Percentiles rank a stretch among this genome's conserved stretches.
Evolutionary conservation across 2,797 vertebrate genomes (phyloP).

Genomic region (Parotocinclus haroldoi): DNA sequence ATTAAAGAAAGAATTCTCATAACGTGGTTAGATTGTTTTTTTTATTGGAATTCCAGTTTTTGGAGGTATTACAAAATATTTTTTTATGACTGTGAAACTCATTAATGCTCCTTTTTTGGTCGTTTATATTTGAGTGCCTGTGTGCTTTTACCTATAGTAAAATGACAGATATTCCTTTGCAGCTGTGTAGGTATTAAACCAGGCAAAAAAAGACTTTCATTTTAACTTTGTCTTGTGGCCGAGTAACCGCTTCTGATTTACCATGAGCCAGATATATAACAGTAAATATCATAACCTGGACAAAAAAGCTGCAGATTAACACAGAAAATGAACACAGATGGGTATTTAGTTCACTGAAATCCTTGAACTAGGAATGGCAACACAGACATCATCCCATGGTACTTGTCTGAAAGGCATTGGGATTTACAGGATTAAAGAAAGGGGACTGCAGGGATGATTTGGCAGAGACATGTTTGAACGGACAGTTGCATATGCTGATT

Average conservation of each 20-base stretch:
- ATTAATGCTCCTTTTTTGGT: too few species aligned
- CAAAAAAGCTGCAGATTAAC: constrained; percentile 54
- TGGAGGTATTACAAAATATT: too few species aligned
- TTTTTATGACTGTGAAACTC: too few species aligned
- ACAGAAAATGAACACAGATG: constrained; percentile 66
- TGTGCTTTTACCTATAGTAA: too few species aligned
- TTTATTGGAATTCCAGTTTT: too few species aligned
- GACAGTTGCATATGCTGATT: constrained; percentile 1
- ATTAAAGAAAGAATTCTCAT: too few species aligned
- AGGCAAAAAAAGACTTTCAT: background rate
- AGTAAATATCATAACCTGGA: constrained; percentile 51
- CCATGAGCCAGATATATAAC: too few species aligned
- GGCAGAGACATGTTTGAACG: background rate
- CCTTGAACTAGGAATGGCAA: too few species aligned
- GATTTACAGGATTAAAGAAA: constrained; percentile 68
- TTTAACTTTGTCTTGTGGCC: background rate
- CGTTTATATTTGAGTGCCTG: too few species aligned
- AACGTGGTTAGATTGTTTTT: too few species aligned
- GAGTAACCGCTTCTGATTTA: background rate
- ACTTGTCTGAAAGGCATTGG: constrained; percentile 65
- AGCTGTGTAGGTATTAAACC: too few species aligned
- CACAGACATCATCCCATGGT: constrained; percentile 57
- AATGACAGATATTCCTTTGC: too few species aligned
- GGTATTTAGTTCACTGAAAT: constrained; percentile 63
- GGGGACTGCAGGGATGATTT: background rate